Evolutionary conservation across 2,113 vertebrate genomes (phyloP), one percentile per base, ranked within the genome.

Genomic region (Rafetus swinhoei): DNA sequence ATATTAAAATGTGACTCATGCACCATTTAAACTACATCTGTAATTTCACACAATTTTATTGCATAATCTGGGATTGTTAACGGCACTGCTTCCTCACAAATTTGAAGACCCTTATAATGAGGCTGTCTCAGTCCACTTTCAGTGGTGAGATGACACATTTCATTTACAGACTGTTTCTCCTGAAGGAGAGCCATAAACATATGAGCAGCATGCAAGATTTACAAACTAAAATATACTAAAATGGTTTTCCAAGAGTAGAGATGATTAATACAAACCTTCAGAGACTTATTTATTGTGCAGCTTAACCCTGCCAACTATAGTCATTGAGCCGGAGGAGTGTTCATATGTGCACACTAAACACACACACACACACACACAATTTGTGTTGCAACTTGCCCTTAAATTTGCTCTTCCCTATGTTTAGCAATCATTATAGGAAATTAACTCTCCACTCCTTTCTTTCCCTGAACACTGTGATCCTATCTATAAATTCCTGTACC

Each of bases 251-350:
- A 62, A 88, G 90, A 55, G 87, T 10, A 90, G 86, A 94, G 95
- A 69, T 76, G 80, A 95, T 96, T 97, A 94, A 95, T 90, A 94
- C 80, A 94, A 82, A 86, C 88, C 81, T 54, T 89, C 97, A 93
- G 94, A 32, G 95, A 81, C 87, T 90, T 93, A 45, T 77, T 55
- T 90, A 87, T 87, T 90, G 90, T n/a, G 50, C 87, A 27, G 76
- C 14, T 4, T 18, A 50, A 24, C 25, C 39, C 89, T 87, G 96
- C 97, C 97, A 95, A 59, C 82, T 86, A 57, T 95, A 96, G 94
- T 96, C 96, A 97, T 87, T 89, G 94, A 95, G 89, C 65, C 39
- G 52, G 93, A 69, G 13, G 39, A 60, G 62, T 72, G 65, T 72
- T 32, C 9, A 72, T 19, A n/a, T 29, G 2, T 85, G 87, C 45